Evolutionary conservation across 64 coral and sea anemone species (phyloP).

Genomic region (Montipora cactus): DNA sequence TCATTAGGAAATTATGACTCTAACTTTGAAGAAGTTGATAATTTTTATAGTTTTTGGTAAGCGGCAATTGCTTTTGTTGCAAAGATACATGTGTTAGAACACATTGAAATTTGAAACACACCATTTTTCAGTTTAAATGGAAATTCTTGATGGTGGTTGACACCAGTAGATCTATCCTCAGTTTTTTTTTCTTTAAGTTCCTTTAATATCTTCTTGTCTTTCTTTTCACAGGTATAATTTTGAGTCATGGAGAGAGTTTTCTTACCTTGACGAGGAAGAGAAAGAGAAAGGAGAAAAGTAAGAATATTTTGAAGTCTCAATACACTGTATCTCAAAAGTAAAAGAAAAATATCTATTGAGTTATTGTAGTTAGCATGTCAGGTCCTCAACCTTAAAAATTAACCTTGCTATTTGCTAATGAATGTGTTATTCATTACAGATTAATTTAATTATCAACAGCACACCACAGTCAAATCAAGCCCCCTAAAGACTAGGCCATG

Average conservation of each 20-base stretch:
- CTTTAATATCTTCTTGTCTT: background rate
- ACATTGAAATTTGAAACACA: background rate
- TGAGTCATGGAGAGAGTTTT: constrained; percentile 98
- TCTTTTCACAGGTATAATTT: constrained; percentile 85
- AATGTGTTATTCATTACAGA: too few species aligned
- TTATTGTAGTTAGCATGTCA: too few species aligned
- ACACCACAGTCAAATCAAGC: too few species aligned
- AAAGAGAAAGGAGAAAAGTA: constrained; percentile 99
- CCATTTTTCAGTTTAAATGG: background rate
- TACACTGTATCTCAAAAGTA: too few species aligned
- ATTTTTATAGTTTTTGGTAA: constrained; percentile 99
- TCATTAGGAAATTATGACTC: constrained; percentile 81
- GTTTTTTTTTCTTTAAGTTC: background rate
- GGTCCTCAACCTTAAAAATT: too few species aligned
- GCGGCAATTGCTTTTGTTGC: background rate
- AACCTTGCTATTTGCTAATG: too few species aligned
- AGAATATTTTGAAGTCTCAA: background rate
- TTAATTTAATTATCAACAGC: too few species aligned
- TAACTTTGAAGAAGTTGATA: constrained; percentile 96
- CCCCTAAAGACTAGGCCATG: too few species aligned
- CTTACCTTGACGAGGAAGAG: constrained; percentile 99
- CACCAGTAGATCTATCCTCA: background rate
- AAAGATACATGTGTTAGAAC: background rate
- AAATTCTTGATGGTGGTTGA: background rate
- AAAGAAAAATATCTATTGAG: too few species aligned